Conservation (phyloP, 2,888 invertebrate genomes). For the Patella ulyssiponensis region DNA sequence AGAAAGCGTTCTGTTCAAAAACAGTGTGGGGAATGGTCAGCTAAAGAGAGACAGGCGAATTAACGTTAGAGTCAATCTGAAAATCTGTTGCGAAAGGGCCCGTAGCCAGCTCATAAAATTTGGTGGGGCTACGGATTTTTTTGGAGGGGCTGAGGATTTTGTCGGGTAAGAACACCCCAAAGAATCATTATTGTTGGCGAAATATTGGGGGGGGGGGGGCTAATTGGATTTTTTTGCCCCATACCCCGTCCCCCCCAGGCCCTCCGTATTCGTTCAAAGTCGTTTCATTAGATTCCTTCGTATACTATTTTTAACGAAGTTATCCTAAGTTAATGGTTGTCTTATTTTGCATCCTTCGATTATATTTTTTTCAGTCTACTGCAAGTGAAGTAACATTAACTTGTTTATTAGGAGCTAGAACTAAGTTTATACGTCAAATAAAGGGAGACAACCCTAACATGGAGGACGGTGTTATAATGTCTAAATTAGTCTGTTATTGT, state of each 20-base stretch:
- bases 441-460: constrained; percentile 45
- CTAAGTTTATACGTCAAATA: constrained; percentile 82
- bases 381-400: constrained; percentile 96
- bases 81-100: not conserved
- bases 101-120: too few species aligned
- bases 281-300: not conserved
- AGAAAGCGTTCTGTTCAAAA: too few species aligned
- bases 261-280: not conserved
- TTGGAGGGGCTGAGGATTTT: too few species aligned
- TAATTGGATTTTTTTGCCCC: too few species aligned
- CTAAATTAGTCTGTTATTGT: constrained; percentile 94
- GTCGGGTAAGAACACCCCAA: too few species aligned
- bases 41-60: too few species aligned
- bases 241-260: too few species aligned
- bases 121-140: too few species aligned
- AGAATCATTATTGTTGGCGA: too few species aligned
- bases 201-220: too few species aligned
- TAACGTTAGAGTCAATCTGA: too few species aligned
- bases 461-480: constrained; percentile 87
- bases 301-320: not conserved
- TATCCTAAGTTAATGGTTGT: not conserved
- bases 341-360: not conserved
- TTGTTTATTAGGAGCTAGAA: constrained; percentile 92
- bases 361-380: constrained; percentile 79
- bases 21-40: too few species aligned